Conservation (phyloP, 2,113 vertebrate genomes). For the Zosterops japonicus region DNA sequence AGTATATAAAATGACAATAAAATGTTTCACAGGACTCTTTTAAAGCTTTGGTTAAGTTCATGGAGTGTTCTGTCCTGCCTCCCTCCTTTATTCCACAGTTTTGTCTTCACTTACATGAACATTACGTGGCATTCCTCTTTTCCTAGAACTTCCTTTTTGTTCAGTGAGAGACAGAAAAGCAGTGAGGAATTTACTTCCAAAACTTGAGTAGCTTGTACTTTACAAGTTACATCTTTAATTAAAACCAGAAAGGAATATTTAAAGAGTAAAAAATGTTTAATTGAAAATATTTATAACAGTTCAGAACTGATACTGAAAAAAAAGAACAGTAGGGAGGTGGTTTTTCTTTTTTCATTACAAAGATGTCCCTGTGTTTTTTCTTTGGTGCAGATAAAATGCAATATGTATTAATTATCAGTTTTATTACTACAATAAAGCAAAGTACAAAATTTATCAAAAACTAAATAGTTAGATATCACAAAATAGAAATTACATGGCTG, state of each 20-base stretch:
- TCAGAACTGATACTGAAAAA: not conserved
- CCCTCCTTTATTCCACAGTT: not conserved
- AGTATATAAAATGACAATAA: constrained; percentile 72
- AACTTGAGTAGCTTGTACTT: not conserved
- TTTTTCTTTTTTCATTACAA: not conserved
- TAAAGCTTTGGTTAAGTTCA: not conserved
- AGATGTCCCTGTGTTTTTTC: not conserved
- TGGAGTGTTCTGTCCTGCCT: not conserved
- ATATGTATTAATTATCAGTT: not conserved
- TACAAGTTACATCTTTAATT: not conserved
- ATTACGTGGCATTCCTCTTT: not conserved
- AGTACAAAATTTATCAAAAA: constrained; percentile 73
- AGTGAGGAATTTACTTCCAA: not conserved
- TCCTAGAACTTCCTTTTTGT: not conserved
- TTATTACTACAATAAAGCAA: constrained; percentile 51
- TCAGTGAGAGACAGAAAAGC: not conserved
- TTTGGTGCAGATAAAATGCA: not conserved
- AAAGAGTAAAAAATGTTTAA: not conserved
- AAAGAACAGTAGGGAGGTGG: not conserved
- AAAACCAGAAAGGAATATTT: not conserved
- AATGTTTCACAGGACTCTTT: constrained; percentile 45
- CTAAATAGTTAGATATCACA: constrained; percentile 59
- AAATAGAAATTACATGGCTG: not conserved
- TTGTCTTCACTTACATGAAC: fast-evolving
- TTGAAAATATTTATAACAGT: not conserved